Conservation (phyloP, 2,888 invertebrate genomes). For the Smittia aterrima region DNA sequence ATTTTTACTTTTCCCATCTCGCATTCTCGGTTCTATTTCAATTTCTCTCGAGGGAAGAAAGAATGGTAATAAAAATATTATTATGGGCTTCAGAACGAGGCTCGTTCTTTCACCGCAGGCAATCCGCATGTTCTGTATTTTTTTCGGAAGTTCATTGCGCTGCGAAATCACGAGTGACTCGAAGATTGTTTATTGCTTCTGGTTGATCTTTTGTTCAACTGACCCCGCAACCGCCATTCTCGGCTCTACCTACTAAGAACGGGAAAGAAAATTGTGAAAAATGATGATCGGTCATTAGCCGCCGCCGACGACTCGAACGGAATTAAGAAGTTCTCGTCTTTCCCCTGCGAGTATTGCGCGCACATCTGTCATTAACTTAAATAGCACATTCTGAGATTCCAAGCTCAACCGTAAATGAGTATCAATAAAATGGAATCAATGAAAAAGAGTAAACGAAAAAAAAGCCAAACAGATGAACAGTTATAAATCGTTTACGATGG, state of each 20-base stretch:
- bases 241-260: neutral
- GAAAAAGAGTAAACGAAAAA: conserved; percentile 13
- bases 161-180: conserved; percentile 7
- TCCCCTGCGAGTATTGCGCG: neutral
- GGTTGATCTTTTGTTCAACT: conserved; percentile 14
- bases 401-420: conserved; percentile 27
- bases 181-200: conserved; percentile 12
- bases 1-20: conserved; percentile 1
- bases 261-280: neutral
- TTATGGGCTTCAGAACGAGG: neutral
- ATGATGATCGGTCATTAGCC: conserved; percentile 26
- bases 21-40: conserved; percentile 10
- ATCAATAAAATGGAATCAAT: conserved; percentile 39
- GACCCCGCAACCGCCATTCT: neutral
- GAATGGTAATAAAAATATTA: conserved; percentile 26
- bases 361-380: conserved; percentile 20
- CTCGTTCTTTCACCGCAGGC: neutral
- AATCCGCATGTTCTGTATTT: neutral
- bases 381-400: conserved; percentile 34
- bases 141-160: conserved; percentile 30
- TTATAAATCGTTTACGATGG: conserved; percentile 21
- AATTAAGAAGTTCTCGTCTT: neutral
- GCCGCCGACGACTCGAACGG: neutral
- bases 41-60: neutral
- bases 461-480: conserved; percentile 25